phyloP scores from a whole-genome alignment of 2,113 vertebrate species.

The Oreochromis aureus region DNA sequence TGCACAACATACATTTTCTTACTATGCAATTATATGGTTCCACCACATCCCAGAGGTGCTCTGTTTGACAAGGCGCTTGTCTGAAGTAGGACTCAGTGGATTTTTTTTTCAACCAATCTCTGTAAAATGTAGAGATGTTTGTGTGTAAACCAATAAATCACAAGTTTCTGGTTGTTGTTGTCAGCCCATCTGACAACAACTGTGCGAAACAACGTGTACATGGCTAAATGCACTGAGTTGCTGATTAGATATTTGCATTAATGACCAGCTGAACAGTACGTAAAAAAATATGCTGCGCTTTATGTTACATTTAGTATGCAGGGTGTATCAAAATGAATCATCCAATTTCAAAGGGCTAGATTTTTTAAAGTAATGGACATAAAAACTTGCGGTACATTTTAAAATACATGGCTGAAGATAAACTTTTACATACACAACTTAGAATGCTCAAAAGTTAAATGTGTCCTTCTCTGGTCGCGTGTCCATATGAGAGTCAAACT shows the following conservation, averaged over 20 bases:
- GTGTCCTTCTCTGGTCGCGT: rapidly evolving
- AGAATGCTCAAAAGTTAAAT: neutral
- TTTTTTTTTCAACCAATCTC: neutral
- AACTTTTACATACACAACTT: neutral
- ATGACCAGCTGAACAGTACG: rapidly evolving
- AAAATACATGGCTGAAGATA: neutral
- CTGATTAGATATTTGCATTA: neutral
- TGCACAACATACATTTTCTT: neutral
- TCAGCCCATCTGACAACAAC: neutral
- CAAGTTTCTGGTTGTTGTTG: neutral
- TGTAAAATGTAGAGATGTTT: neutral
- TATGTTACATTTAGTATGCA: neutral
- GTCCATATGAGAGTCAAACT: neutral
- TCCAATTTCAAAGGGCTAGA: rapidly evolving
- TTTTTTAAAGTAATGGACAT: neutral
- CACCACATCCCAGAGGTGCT: neutral
- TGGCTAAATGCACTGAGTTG: neutral
- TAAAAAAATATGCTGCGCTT: neutral
- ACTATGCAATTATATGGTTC: neutral
- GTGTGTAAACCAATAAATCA: neutral
- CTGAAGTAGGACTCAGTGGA: neutral
- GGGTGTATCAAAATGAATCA: rapidly evolving
- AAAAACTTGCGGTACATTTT: rapidly evolving
- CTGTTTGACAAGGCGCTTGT: neutral
- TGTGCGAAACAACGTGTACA: neutral